phyloP scores from a whole-genome alignment of 2,113 vertebrate species.

The Nettapus auritus region DNA sequence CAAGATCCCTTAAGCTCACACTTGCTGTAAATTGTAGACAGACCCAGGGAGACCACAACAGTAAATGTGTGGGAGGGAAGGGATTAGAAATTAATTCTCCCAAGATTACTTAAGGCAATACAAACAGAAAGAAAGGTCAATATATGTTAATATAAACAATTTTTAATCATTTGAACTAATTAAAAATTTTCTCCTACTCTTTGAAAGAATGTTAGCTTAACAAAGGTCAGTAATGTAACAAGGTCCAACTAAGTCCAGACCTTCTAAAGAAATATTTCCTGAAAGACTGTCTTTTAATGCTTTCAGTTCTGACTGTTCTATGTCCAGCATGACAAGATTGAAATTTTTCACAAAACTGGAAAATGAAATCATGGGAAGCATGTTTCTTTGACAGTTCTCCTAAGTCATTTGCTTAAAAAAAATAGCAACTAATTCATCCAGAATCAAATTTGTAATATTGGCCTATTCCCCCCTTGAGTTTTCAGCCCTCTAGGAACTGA shows the following conservation, averaged over 20 bases:
- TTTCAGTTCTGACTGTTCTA: not conserved
- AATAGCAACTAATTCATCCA: not conserved
- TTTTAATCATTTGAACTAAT: not conserved
- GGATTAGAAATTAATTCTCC: not conserved
- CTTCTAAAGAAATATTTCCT: not conserved
- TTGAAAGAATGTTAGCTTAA: not conserved
- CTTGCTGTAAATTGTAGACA: not conserved
- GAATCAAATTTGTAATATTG: not conserved
- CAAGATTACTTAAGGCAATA: not conserved
- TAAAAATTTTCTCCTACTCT: not conserved
- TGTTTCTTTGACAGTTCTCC: not conserved
- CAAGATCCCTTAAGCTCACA: not conserved
- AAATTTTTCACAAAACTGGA: not conserved
- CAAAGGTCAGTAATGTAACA: not conserved
- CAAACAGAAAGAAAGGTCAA: not conserved
- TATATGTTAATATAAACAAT: not conserved
- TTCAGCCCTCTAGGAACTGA: not conserved
- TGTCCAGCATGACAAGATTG: not conserved
- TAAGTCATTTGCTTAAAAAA: not conserved
- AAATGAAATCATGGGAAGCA: not conserved
- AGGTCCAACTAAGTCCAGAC: not conserved
- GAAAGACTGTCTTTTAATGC: not conserved
- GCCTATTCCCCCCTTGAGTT: not conserved
- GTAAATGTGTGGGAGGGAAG: not conserved
- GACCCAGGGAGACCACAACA: not conserved